phyloP scores from a whole-genome alignment of 2,888 invertebrate species.

The Cataglyphis albicans region DNA sequence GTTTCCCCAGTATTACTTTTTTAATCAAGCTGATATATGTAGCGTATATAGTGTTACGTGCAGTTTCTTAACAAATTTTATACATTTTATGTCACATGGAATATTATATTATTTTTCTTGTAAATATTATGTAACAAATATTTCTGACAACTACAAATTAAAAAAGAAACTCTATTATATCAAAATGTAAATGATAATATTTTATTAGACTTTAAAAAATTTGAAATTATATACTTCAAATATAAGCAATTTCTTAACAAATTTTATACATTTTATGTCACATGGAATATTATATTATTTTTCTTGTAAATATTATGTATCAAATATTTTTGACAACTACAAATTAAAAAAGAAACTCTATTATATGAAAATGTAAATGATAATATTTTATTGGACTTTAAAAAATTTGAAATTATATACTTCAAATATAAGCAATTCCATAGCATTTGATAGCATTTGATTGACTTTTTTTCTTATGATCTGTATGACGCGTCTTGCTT shows the following conservation, averaged over 20 bases:
- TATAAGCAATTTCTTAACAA: conserved; percentile 30
- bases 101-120: conserved; percentile 26
- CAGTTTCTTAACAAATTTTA: conserved; percentile 34
- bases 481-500: conserved; percentile 39
- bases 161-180: conserved; percentile 18
- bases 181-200: conserved; percentile 13
- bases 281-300: conserved; percentile 28
- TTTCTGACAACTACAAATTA: conserved; percentile 26
- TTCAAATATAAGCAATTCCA: conserved; percentile 17
- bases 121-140: conserved; percentile 21
- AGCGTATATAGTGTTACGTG: background rate
- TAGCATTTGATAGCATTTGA: conserved; percentile 25
- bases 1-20: conserved; percentile 35
- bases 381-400: conserved; percentile 2
- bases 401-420: conserved; percentile 23
- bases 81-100: conserved; percentile 36
- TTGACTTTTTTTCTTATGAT: conserved; percentile 36
- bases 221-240: conserved; percentile 14
- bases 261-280: conserved; percentile 43
- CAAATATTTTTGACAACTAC: conserved; percentile 37
- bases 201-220: conserved; percentile 22
- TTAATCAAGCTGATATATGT: background rate
- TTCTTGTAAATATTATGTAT: background rate
- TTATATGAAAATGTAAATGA: conserved; percentile 32
- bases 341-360: background rate